Percentiles rank a stretch among this genome's conserved stretches.
These are phyloP conservation scores for Accipiter fasciatus DNA, from an alignment of 2,797 vertebrate genomes.

Conservation along the genomic window DNA sequence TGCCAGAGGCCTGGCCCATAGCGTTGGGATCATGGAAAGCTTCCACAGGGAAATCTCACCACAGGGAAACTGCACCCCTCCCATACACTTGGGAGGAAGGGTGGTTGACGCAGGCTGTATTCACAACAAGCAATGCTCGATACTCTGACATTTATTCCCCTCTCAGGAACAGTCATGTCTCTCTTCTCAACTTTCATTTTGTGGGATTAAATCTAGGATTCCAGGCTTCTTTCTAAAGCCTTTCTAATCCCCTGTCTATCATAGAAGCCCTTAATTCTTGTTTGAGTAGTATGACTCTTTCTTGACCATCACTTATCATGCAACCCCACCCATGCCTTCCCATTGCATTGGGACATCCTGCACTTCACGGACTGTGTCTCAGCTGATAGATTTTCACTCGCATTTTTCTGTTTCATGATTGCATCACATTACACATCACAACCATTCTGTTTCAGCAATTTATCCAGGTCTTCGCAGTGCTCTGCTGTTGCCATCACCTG, in stretches of 20 bases:
- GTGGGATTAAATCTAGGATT: not conserved
- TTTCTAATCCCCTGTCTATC: not conserved
- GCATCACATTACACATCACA: not conserved
- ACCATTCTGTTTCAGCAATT: not conserved
- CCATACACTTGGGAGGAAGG: not conserved
- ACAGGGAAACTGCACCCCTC: not conserved
- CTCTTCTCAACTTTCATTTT: not conserved
- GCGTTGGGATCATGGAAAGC: not conserved
- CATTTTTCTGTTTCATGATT: not conserved
- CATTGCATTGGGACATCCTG: too few relatives aligned
- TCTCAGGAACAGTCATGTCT: not conserved
- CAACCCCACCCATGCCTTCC: not conserved
- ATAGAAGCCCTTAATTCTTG: not conserved
- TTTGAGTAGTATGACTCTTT: not conserved
- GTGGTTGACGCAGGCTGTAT: not conserved
- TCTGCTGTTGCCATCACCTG: not conserved
- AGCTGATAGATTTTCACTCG: not conserved
- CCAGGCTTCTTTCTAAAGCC: not conserved
- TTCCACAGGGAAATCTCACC: not conserved
- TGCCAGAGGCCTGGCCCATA: not conserved
- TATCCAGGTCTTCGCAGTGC: not conserved
- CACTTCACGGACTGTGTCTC: rapidly evolving
- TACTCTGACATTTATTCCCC: not conserved
- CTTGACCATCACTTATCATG: not conserved
- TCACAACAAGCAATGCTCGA: not conserved